Percentiles rank a stretch among this genome's conserved stretches.
Evolutionary conservation across 2,888 invertebrate species (phyloP).

Genomic region (Cataglyphis livida): DNA sequence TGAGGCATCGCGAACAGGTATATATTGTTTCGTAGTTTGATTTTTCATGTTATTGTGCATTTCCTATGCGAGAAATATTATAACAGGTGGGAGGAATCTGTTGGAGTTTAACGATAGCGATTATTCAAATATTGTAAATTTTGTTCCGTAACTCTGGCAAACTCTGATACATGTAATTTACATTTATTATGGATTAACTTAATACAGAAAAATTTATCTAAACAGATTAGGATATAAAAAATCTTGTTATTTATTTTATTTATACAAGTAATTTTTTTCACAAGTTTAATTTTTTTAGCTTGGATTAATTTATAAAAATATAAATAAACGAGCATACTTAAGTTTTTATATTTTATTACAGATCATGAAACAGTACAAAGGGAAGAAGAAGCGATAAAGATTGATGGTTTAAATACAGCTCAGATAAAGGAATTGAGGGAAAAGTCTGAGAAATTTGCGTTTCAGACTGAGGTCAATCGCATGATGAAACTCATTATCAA

Average conservation of each 20-base stretch:
- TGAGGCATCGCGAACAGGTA: slow-evolving; percentile 96
- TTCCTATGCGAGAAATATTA: neutral
- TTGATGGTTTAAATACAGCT: slow-evolving; percentile 97
- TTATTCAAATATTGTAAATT: neutral
- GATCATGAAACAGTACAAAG: slow-evolving; percentile 96
- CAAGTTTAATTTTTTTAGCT: neutral
- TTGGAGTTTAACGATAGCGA: neutral
- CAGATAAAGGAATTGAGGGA: slow-evolving; percentile 97
- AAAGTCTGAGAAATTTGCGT: slow-evolving; percentile 94
- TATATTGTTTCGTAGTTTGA: slow-evolving; percentile 64
- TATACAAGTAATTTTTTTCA: slow-evolving; percentile 32
- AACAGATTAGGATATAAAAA: neutral
- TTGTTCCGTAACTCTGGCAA: neutral
- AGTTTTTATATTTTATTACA: slow-evolving; percentile 75
- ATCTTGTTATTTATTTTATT: slow-evolving; percentile 22
- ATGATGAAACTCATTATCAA: slow-evolving; percentile 99
- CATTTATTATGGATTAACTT: neutral
- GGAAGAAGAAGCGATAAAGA: slow-evolving; percentile 98
- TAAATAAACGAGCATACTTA: neutral
- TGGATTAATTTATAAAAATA: neutral
- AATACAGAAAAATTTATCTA: neutral
- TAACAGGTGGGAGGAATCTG: slow-evolving; percentile 34
- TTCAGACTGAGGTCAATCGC: slow-evolving; percentile 99
- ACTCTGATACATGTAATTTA: neutral
- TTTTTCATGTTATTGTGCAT: too few species aligned